These are phyloP conservation scores for Gryllus longicercus DNA, from an alignment of 2,888 invertebrate genomes.

Conservation along the genomic window DNA sequence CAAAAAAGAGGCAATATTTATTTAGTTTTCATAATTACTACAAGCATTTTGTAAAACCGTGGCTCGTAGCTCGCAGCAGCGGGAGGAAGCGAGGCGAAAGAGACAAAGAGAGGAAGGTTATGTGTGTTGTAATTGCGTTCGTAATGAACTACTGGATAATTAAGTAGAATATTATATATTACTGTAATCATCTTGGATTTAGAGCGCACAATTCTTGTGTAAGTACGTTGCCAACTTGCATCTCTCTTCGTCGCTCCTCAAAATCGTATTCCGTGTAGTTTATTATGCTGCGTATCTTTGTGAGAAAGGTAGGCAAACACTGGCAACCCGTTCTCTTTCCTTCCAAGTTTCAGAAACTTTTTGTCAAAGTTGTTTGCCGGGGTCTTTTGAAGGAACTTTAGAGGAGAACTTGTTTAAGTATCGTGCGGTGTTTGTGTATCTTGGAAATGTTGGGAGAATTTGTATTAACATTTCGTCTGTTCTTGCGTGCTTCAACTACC, in stretches of 20 bases:
- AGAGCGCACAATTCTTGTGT: neutral
- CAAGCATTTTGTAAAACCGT: neutral
- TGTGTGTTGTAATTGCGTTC: neutral
- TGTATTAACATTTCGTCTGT: conserved; percentile 17
- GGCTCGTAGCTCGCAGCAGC: neutral
- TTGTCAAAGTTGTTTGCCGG: conserved; percentile 2
- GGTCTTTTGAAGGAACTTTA: conserved; percentile 2
- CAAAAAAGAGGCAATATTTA: conserved; percentile 11
- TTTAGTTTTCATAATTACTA: conserved; percentile 10
- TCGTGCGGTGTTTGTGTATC: conserved; percentile 17
- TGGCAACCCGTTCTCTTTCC: neutral
- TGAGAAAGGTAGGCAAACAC: conserved; percentile 8
- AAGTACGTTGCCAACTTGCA: neutral
- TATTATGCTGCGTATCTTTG: conserved; percentile 8
- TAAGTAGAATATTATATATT: conserved; percentile 10
- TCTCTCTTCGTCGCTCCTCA: neutral
- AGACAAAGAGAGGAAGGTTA: conserved; percentile 2
- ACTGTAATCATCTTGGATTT: neutral
- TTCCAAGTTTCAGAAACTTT: conserved; percentile 6
- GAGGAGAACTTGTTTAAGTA: conserved; percentile 9
- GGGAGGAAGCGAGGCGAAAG: neutral
- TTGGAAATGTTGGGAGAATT: conserved; percentile 17
- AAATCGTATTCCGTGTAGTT: conserved; percentile 17
- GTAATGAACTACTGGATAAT: conserved; percentile 11
- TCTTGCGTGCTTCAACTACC: neutral